phyloP scores from a whole-genome alignment of 2,888 invertebrate species.

The Acrobasis suavella region DNA sequence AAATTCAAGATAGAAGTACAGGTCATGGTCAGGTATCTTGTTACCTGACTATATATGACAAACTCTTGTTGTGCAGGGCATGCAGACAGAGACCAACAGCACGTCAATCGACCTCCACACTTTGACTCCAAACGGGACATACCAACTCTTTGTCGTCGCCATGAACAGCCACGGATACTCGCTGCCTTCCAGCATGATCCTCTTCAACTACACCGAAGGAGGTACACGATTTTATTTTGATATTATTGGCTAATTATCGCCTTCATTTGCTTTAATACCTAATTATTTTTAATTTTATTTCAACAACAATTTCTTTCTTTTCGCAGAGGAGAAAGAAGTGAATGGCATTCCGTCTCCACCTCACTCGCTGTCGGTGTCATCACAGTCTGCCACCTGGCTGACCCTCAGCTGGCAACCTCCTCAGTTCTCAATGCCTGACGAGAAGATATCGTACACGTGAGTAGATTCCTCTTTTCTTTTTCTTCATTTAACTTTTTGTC shows the following conservation, averaged over 20 bases:
- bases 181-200: slow-evolving; percentile 90
- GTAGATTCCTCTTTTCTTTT: slow-evolving; percentile 35
- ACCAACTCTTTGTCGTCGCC: slow-evolving; percentile 91
- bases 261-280: no score
- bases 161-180: slow-evolving; percentile 90
- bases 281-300: no score
- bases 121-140: slow-evolving; percentile 86
- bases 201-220: slow-evolving; percentile 86
- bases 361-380: slow-evolving; percentile 89
- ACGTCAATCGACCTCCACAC: slow-evolving; percentile 78
- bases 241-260: no score
- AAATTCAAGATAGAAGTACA: no score
- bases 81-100: slow-evolving; percentile 85
- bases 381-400: slow-evolving; percentile 92
- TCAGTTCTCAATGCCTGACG: slow-evolving; percentile 90
- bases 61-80: slow-evolving; percentile 77
- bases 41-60: no score
- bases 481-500: no score
- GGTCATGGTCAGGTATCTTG: no score
- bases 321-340: slow-evolving; percentile 68
- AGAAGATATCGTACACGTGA: slow-evolving; percentile 89
- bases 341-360: slow-evolving; percentile 90
- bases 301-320: neutral
- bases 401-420: slow-evolving; percentile 93
- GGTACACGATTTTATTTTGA: slow-evolving; percentile 52